phyloP scores from a whole-genome alignment of 2,888 invertebrate species.

The Piscicola geometra region DNA sequence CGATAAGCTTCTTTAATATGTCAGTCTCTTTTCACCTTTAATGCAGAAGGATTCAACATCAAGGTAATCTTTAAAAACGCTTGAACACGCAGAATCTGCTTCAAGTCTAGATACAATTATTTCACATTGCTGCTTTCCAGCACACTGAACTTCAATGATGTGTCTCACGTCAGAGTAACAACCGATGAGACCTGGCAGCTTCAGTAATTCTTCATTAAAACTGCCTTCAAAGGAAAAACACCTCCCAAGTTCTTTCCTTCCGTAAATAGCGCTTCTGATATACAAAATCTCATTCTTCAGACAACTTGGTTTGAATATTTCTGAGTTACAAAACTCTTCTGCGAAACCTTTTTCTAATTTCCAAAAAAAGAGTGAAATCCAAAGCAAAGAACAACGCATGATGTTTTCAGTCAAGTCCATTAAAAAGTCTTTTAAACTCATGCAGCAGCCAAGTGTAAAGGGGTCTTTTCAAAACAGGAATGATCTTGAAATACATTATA shows the following conservation, averaged over 20 bases:
- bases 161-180: constrained; percentile 2
- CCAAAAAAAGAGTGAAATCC: too few species aligned
- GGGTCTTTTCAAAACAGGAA: too few species aligned
- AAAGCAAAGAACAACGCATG: too few species aligned
- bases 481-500: too few species aligned
- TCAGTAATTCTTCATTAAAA: not conserved
- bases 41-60: not conserved
- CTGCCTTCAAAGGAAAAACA: not conserved
- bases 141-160: constrained; percentile 3
- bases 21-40: not conserved
- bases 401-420: too few species aligned
- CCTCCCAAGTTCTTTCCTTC: constrained; percentile 5
- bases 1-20: not conserved
- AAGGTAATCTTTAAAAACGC: not conserved
- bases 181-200: not conserved
- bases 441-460: too few species aligned
- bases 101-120: not conserved
- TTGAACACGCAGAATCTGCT: not conserved
- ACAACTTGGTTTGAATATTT: constrained; percentile 5
- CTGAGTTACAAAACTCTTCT: constrained; percentile 8
- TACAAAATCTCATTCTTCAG: not conserved
- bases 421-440: too few species aligned
- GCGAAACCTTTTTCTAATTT: not conserved
- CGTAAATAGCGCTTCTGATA: not conserved
- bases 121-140: constrained; percentile 10